Evolutionary conservation across 2,888 invertebrate species (phyloP), one percentile per base, ranked within the genome.

Genomic region (Cataglyphis altisquamis): DNA sequence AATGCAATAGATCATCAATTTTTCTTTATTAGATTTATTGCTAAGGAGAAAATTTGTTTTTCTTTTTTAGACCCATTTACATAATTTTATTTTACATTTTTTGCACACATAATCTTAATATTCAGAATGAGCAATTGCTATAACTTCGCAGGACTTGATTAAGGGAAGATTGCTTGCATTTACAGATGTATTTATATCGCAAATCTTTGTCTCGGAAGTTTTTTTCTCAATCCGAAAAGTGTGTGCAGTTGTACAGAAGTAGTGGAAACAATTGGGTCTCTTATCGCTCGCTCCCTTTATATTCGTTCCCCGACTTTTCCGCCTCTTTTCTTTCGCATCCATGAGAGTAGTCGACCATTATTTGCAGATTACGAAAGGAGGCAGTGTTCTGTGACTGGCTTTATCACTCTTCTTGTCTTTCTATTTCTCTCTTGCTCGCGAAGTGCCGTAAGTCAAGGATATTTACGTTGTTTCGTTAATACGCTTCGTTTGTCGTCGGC

Each of bases 271-370:
- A 87, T 88, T 82, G 25, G 66, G 57, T 62, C 72, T 15, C 83
- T 87, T 87, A 89, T 88, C 89, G 64, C 68, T 45, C 81, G 60
- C 84, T 84, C 84, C 67, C 67, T 39, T 78, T 21, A n/a, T 21
- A 32, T 78, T 41, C 68, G 36, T 48, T 25, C 52, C 39, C 41
- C 10, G 57, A 39, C 63, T 36, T 48, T 21, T 18, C 66, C 41
- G 10, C 18, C 25, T 32, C 68, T 29, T 41, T 10, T 15, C 52
- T 57, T 57, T 78, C 78, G 12, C 29, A 70, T 70, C 57, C 41
- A 57, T 57, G 68, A 55, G 52, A 72, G 41, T 66, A 77, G 64
- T 62, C 48, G 75, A 78, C 8, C 75, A 83, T 86, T 90, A 88
- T 89, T 87, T 84, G 77, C 84, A 83, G 84, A 87, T 88, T 73